Base-by-base conservation (phyloP, 2,113 vertebrate species). In the Procapra przewalskii region DNA sequence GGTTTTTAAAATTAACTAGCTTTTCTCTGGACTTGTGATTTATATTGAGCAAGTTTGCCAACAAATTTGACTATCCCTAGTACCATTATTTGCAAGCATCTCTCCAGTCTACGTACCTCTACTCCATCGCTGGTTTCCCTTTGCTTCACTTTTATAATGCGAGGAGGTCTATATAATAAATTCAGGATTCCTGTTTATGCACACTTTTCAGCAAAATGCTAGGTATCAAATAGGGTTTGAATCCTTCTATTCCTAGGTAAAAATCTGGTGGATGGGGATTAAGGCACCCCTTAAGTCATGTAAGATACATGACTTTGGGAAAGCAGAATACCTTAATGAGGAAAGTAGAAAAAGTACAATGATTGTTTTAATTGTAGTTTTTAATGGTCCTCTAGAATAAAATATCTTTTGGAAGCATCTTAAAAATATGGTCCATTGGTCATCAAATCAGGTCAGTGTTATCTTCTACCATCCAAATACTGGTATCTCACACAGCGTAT, bases 121-220 rank as follows among this genome's bases (percentile, higher is more conserved):
- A 97, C 98, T 98, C 97, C 98, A 98, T 98, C 98, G 98, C 92
- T 98, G 98, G 97, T 83, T 98, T 97, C 97, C 97, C 98, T 98
- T 98, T 97, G 98, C 98, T 98, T 98, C 96, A 84, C 96, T 98
- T 97, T 98, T 64, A 97, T 95, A 97, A 98, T 98, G 95, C 98
- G 98, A 97, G 96, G 98, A 98, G 97, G 96, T 98, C 97, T 98
- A 98, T 45, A 98, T 98, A 97, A 98, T 98, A 98, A 97, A 97
- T 94, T 98, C 98, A 97, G 98, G 98, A 98, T 52, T 98, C 98
- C 97, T 98, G 98, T 98, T 98, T 98, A 98, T 98, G 97, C 97
- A 97, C 98, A 97, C 98, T 97, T 98, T 98, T 98, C 97, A 97
- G 97, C 97, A 97, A 97, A 98, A 94, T 96, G 98, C 97, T 98